Conservation (phyloP, 1,140 invertebrate species). For the Lepidurus arcticus region DNA sequence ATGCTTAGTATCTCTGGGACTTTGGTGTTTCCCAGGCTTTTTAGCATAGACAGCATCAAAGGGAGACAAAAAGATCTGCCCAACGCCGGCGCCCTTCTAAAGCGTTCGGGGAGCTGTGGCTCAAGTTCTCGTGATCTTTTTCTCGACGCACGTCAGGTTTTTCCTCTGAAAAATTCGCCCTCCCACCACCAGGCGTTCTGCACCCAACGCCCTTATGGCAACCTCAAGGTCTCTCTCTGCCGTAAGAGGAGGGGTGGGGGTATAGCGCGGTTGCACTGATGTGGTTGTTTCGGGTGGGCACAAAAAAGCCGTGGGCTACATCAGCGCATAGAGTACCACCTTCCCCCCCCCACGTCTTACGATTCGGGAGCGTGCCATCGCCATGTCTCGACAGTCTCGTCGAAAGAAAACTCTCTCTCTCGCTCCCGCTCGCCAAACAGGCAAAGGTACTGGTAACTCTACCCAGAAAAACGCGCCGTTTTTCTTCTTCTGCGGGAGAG, state of each 20-base stretch:
- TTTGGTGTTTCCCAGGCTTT: background rate
- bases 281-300: background rate
- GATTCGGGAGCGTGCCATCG: background rate
- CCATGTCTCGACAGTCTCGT: background rate
- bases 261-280: background rate
- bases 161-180: background rate
- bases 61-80: background rate
- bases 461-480: background rate
- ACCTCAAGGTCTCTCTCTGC: background rate
- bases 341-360: background rate
- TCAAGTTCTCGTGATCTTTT: background rate
- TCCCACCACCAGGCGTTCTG: background rate
- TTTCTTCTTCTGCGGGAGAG: background rate
- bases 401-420: background rate
- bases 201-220: slow-evolving; percentile 7
- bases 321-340: background rate
- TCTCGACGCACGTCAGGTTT: background rate
- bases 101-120: background rate
- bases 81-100: background rate
- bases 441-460: too few species aligned
- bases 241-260: background rate
- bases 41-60: background rate
- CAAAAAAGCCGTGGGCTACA: background rate
- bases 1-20: too few species aligned
- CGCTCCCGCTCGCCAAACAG: background rate